Base-by-base conservation (phyloP, 2,113 vertebrate species). In the Struthidea cinerea region DNA sequence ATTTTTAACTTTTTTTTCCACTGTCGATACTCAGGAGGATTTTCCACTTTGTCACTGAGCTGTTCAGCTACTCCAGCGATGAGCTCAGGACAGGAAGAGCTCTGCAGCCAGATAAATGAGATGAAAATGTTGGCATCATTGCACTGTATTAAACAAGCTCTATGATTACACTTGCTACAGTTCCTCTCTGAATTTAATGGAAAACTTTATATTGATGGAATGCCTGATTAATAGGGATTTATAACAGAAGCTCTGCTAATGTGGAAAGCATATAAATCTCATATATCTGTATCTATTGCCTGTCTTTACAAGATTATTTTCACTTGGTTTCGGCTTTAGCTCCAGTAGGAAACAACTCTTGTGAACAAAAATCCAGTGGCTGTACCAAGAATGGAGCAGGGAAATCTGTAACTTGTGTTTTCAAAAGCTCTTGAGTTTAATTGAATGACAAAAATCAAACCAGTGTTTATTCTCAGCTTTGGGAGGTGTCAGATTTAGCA, bases 221-320 rank as follows among this genome's bases (percentile, higher is more conserved):
- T 90, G 91, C 50, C 86, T 81, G 90, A 95, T 97, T 96, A 97
- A 96, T 77, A 87, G 70, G 88, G 90, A 93, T 97, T 96, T 97
- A 86, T 93, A 93, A 84, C 39, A 88, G 86, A 90, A 96, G 59
- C 61, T 87, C 91, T 84, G 89, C 92, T 96, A 95, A 96, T 95
- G 69, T 88, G 60, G 87, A 63, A 91, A 87, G 71, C 57, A 30
- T 71, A 87, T 93, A 89, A 87, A 95, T 94, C 74, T 90, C 84
- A 73, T 41, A 7, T 57, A 68, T 87, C 82, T 96, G 47, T 73
- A 87, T 93, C 90, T 88, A 68, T 27, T 90, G 47, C 75, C 39
- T 4, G 0, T 87, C 57, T 87, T 71, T 75, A 77, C 46, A 57
- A 53, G 49, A 93, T 90, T 82, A 78, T 94, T 93, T 95, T 75